These are phyloP conservation scores for Irena cyanogastra DNA, from an alignment of 2,113 vertebrate species.

Conservation along the genomic window DNA sequence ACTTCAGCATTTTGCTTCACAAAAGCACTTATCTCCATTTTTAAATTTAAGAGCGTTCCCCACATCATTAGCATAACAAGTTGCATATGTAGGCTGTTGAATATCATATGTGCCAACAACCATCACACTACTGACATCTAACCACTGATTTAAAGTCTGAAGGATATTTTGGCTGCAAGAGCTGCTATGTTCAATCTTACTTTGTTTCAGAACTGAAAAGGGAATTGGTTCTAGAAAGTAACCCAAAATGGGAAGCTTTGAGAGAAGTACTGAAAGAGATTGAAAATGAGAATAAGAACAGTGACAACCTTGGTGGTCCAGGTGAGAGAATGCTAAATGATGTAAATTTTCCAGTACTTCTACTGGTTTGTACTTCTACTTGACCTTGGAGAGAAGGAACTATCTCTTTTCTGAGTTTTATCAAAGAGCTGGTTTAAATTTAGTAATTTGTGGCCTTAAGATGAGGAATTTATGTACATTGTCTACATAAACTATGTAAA, in stretches of 20 bases:
- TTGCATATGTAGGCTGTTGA: neutral
- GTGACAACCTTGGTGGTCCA: constrained; percentile 82
- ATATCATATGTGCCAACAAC: neutral
- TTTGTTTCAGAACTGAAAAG: constrained; percentile 78
- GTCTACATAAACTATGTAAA: neutral
- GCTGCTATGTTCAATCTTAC: neutral
- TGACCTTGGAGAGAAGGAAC: neutral
- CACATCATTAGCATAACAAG: neutral
- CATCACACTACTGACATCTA: neutral
- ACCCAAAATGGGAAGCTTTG: constrained; percentile 94
- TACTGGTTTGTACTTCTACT: neutral
- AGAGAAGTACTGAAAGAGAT: constrained; percentile 92
- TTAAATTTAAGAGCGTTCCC: neutral
- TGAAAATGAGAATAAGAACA: constrained; percentile 86
- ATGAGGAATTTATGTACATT: neutral
- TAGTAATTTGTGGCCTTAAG: neutral
- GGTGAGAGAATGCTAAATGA: constrained; percentile 57
- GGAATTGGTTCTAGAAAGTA: constrained; percentile 88
- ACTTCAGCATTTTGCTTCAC: neutral
- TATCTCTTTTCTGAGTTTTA: neutral
- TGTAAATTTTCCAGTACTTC: neutral
- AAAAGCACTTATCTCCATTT: neutral
- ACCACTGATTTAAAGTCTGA: neutral
- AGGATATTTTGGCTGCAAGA: neutral
- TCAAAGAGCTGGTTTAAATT: neutral